Percentiles rank a stretch among this genome's conserved stretches.
These are phyloP conservation scores for Fistularia tabacaria DNA, from an alignment of 2,797 vertebrate species.

Conservation along the genomic window DNA sequence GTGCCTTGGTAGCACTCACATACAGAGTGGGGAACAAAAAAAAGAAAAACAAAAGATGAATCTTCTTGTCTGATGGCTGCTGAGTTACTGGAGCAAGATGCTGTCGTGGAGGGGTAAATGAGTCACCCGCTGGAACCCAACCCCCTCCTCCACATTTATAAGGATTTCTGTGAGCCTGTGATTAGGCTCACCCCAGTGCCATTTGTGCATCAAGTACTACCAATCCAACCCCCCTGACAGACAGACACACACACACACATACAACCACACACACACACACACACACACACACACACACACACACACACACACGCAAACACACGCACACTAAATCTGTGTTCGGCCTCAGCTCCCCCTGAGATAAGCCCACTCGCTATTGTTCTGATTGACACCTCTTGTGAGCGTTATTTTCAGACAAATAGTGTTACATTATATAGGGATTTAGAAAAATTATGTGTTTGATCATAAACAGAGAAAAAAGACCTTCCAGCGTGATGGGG, in stretches of 20 bases:
- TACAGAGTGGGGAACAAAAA: constrained; percentile 5
- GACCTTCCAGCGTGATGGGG: too few relatives aligned
- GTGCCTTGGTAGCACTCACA: constrained; percentile 6
- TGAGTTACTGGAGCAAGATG: constrained; percentile 44
- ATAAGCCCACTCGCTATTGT: constrained; percentile 63
- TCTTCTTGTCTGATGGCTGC: constrained; percentile 21
- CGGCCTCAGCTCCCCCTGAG: constrained; percentile 51
- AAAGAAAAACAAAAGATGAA: constrained; percentile 20
- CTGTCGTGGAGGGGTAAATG: constrained; percentile 59
- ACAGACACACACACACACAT: too few relatives aligned
- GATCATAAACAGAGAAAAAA: too few relatives aligned
- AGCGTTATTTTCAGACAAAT: constrained; percentile 7
- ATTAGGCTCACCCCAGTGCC: constrained; percentile 67
- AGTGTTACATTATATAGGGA: too few relatives aligned
- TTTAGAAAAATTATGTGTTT: too few relatives aligned
- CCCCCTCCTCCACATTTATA: constrained; percentile 51
- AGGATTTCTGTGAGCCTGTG: constrained; percentile 65
- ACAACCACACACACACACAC: too few relatives aligned
- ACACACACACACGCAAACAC: neutral
- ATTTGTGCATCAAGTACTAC: constrained; percentile 59
- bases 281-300: too few relatives aligned
- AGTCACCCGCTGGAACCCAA: constrained; percentile 50
- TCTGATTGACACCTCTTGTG: constrained; percentile 45
- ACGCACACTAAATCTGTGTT: constrained; percentile 49
- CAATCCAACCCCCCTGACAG: neutral